Evolutionary conservation across 2,797 vertebrate genomes (phyloP), one percentile per base, ranked within the genome.

Genomic region (Sebastes reedi): DNA sequence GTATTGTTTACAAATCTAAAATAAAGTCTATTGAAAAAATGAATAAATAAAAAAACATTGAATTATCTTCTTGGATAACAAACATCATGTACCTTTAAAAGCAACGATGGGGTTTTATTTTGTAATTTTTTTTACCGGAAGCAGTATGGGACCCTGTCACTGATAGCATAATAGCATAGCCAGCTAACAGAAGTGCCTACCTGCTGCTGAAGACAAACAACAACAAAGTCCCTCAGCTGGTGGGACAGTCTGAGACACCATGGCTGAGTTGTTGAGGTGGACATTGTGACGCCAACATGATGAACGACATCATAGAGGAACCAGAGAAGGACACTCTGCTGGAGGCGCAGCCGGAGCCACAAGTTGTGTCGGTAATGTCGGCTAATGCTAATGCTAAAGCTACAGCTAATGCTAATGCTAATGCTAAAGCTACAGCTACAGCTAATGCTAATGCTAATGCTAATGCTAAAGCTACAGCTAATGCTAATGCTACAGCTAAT

Each of bases 251-350:
- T 13, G 72, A 14, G 46, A 80, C 64, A 34, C 7, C 67, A 92
- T 95, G 93, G 69, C 64, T 16, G 42, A 77, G 32, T 62, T 75
- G 32, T 62, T 81, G 67, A 34, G 86, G 67, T 39, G 32, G 72
- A 30, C 67, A 75, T 54, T 80, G 89, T 94, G 94, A 95, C 89
- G 84, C 54, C 78, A 90, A 81, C 77, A 95, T 95, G 94, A 95
- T 95, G 94, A 95, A 91, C 91, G 94, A 95, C 87, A 95, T 94
- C 80, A 90, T 94, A 66, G 95, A 96, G 81, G 94, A 95, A 30
- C 94, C 93, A 5, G 95, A 96, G 89, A 95, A 90, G 80, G 94
- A 92, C 73, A 72, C 55, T 8, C 80, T 95, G 30, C 88, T 95
- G 72, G 91, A 94, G 2, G 72, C 83, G 61, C 86, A 72, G 56